A percentile compares a stretch with the other conserved stretches of the same genome.
Conservation (phyloP, 2,797 vertebrate species). For the Selene dorsalis region DNA sequence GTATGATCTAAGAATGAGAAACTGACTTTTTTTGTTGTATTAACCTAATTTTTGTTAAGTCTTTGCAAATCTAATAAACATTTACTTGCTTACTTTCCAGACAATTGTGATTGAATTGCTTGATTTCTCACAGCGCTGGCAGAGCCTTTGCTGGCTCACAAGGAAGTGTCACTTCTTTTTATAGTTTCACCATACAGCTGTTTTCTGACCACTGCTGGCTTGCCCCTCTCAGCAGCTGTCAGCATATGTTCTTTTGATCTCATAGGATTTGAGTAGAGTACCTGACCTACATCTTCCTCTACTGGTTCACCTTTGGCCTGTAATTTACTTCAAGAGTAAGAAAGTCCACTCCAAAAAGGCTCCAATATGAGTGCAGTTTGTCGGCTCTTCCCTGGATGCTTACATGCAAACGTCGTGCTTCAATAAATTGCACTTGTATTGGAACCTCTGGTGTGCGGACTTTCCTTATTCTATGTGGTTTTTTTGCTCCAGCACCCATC, state of each 20-base stretch:
- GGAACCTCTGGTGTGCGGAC: too few relatives aligned
- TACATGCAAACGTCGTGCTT: too few relatives aligned
- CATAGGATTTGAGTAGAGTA: slow-evolving; percentile 28
- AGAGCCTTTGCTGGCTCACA: slow-evolving; percentile 20
- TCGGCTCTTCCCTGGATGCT: too few relatives aligned
- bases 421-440: too few relatives aligned
- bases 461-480: too few relatives aligned
- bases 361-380: too few relatives aligned
- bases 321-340: slow-evolving; percentile 28
- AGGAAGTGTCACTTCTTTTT: slow-evolving; percentile 37
- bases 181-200: slow-evolving; percentile 55
- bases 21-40: slow-evolving; percentile 81
- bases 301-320: not conserved
- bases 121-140: slow-evolving; percentile 19
- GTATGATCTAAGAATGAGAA: slow-evolving; percentile 80
- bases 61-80: slow-evolving; percentile 86
- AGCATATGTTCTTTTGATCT: slow-evolving; percentile 36
- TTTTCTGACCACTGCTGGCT: slow-evolving; percentile 52
- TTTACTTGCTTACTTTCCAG: slow-evolving; percentile 78
- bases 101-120: slow-evolving; percentile 59
- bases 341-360: too few relatives aligned
- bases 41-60: slow-evolving; percentile 85
- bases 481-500: too few relatives aligned
- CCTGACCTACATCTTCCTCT: not conserved
- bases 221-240: slow-evolving; percentile 39